Evolutionary conservation across 2,113 vertebrate genomes (phyloP).

Genomic region (Trogon melanurus): DNA sequence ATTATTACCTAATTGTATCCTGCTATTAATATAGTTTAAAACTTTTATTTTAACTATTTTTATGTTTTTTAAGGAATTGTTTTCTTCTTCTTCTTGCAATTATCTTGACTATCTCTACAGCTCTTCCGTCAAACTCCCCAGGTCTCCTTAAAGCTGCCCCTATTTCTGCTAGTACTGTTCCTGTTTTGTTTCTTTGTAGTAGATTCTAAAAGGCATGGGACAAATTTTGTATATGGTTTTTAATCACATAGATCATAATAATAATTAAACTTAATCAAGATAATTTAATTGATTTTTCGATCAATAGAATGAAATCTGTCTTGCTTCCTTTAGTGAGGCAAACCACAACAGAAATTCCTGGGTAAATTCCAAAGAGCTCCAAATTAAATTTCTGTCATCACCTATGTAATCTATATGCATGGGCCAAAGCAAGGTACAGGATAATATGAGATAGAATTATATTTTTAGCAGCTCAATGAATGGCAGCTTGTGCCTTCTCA

Average conservation of each 20-base stretch:
- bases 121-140: not conserved
- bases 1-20: not conserved
- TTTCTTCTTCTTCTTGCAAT: not conserved
- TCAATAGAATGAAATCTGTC: not conserved
- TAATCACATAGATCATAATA: not conserved
- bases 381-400: not conserved
- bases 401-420: not conserved
- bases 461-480: not conserved
- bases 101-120: not conserved
- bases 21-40: not conserved
- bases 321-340: constrained; percentile 26
- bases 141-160: not conserved
- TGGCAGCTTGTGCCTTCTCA: not conserved
- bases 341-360: constrained; percentile 14
- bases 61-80: not conserved
- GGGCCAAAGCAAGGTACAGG: constrained; percentile 16
- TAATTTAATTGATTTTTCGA: not conserved
- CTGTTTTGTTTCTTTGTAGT: not conserved
- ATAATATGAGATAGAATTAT: not conserved
- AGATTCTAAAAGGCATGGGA: not conserved
- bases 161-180: not conserved
- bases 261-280: not conserved
- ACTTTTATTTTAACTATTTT: not conserved
- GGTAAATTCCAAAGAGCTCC: not conserved
- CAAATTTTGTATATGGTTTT: not conserved